A percentile compares a stretch with the other conserved stretches of the same genome.
Conservation (phyloP, 2,888 invertebrate species). For the Cyaniris semiargus region DNA sequence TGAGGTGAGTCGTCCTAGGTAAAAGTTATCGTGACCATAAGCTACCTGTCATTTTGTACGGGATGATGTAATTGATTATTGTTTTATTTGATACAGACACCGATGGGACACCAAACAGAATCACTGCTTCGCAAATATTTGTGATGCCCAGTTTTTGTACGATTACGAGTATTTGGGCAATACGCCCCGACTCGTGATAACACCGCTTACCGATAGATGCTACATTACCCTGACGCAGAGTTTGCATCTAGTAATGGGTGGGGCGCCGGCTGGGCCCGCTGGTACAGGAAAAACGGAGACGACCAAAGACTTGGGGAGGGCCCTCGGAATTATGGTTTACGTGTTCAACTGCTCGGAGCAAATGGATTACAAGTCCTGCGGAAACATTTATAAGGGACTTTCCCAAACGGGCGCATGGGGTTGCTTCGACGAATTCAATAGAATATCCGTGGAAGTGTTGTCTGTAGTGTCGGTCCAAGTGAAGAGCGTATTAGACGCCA, state of each 20-base stretch:
- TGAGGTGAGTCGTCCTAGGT: conserved; percentile 71
- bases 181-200: conserved; percentile 95
- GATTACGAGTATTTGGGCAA: conserved; percentile 97
- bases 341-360: conserved; percentile 99
- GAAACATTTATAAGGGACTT: conserved; percentile 94
- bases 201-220: conserved; percentile 96
- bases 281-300: conserved; percentile 98
- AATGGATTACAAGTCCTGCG: conserved; percentile 97
- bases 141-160: conserved; percentile 95
- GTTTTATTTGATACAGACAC: conserved; percentile 60
- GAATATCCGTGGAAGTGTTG: conserved; percentile 96
- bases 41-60: too few species aligned
- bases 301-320: conserved; percentile 96
- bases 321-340: conserved; percentile 97
- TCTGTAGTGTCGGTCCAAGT: conserved; percentile 98
- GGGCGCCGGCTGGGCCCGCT: conserved; percentile 97
- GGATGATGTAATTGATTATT: too few species aligned
- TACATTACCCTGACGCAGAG: conserved; percentile 97
- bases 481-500: conserved; percentile 91
- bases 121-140: conserved; percentile 96
- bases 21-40: too few species aligned
- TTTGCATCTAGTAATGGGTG: conserved; percentile 95
- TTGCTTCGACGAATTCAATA: conserved; percentile 97
- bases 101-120: conserved; percentile 90
- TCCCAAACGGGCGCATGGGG: conserved; percentile 98